Conservation (phyloP, 2,797 vertebrate species). For the Carcharodon carcharias region DNA sequence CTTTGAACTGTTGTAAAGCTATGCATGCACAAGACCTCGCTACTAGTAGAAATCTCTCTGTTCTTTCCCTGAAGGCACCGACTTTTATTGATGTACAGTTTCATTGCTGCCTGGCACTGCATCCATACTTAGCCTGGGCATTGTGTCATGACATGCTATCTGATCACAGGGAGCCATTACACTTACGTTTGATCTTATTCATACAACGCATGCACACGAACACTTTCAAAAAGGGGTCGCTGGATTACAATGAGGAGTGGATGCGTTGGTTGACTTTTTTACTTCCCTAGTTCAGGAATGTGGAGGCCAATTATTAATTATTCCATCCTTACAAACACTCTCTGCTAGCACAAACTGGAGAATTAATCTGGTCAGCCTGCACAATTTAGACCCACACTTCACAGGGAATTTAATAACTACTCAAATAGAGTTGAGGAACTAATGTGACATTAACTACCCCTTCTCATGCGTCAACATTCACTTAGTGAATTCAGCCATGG, state of each 20-base stretch:
- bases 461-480: background rate
- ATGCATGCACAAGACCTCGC: background rate
- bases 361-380: background rate
- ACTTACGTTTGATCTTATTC: background rate
- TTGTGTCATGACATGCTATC: background rate
- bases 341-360: background rate
- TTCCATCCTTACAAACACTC: background rate
- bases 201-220: background rate
- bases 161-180: background rate
- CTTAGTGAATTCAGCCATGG: background rate
- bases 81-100: background rate
- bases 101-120: background rate
- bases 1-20: background rate
- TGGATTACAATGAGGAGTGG: background rate
- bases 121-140: background rate
- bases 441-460: background rate
- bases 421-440: too few relatives aligned
- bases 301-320: background rate
- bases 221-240: background rate
- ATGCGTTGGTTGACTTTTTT: background rate
- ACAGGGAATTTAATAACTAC: background rate
- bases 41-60: background rate
- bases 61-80: background rate
- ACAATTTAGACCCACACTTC: background rate
- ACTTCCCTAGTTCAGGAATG: background rate